A percentile compares a stretch with the other conserved stretches of the same genome.
Conservation (phyloP, 2,888 invertebrate genomes). For the Diachrysia chrysitis region DNA sequence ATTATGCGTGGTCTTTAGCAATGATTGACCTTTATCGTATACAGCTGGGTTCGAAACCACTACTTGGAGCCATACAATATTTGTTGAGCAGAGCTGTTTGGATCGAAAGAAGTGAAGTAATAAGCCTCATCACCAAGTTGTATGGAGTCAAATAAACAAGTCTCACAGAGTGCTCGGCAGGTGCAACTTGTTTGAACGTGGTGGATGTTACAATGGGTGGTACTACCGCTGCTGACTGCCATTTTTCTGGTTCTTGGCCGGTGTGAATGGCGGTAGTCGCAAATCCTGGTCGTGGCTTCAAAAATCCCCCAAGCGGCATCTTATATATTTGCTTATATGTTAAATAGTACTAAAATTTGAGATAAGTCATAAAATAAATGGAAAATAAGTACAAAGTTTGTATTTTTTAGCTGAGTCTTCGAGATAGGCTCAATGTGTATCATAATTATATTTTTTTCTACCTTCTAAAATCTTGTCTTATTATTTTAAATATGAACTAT, state of each 20-base stretch:
- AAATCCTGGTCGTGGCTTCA: not conserved
- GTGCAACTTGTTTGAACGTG: not conserved
- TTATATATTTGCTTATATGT: not conserved
- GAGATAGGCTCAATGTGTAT: too few relatives aligned
- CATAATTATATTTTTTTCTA: too few relatives aligned
- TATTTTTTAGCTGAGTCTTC: too few relatives aligned
- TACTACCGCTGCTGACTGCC: not conserved
- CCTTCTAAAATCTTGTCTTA: not conserved
- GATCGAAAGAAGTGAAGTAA: not conserved
- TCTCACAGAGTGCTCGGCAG: not conserved
- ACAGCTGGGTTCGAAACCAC: not conserved
- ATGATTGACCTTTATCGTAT: too few relatives aligned
- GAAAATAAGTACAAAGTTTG: too few relatives aligned
- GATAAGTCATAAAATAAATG: too few relatives aligned
- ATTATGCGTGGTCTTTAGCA: too few relatives aligned
- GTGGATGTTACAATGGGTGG: slow-evolving; percentile 4
- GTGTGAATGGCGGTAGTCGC: not conserved
- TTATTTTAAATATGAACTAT: not conserved
- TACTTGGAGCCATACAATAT: not conserved
- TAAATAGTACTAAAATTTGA: not conserved
- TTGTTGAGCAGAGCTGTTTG: not conserved
- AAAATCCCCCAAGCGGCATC: not conserved
- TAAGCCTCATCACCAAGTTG: not conserved
- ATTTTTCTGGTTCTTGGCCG: not conserved
- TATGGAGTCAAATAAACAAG: not conserved